These are phyloP conservation scores for Platerodrilus igneus DNA, from an alignment of 2,888 invertebrate genomes.

Conservation along the genomic window DNA sequence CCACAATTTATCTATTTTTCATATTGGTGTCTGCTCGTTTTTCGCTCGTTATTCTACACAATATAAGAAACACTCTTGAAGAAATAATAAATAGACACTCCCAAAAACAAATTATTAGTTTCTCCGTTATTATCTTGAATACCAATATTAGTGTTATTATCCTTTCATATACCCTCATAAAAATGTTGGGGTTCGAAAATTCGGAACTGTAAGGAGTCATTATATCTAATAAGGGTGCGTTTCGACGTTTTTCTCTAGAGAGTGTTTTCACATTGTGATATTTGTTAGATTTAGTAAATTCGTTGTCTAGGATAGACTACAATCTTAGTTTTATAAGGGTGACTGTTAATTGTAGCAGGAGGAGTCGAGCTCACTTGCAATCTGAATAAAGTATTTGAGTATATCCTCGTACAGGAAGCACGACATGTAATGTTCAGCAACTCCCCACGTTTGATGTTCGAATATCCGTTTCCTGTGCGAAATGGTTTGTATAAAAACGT, in stretches of 20 bases:
- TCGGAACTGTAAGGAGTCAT: constrained; percentile 24
- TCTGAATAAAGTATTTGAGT: too few species aligned
- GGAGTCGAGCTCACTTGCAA: background rate
- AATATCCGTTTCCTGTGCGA: constrained; percentile 28
- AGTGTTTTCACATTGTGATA: constrained; percentile 14
- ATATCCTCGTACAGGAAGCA: constrained; percentile 25
- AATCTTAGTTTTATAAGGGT: background rate
- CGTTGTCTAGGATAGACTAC: too few species aligned
- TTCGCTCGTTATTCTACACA: constrained; percentile 7
- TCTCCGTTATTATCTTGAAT: constrained; percentile 18
- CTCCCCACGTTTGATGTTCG: constrained; percentile 25
- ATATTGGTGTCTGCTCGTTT: constrained; percentile 36
- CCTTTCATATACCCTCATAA: constrained; percentile 22
- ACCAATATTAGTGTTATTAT: constrained; percentile 25
- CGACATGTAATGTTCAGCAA: constrained; percentile 25
- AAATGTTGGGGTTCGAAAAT: constrained; percentile 21
- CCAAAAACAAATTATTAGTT: constrained; percentile 21
- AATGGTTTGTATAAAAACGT: constrained; percentile 27
- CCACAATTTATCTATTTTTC: constrained; percentile 38
- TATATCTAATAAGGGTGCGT: constrained; percentile 23
- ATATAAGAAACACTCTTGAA: background rate
- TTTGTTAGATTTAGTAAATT: too few species aligned
- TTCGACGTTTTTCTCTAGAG: constrained; percentile 17
- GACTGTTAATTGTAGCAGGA: background rate
- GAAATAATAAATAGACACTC: constrained; percentile 13